These are phyloP conservation scores for Spodoptera litura DNA, from an alignment of 1,140 invertebrate genomes.

Conservation along the genomic window DNA sequence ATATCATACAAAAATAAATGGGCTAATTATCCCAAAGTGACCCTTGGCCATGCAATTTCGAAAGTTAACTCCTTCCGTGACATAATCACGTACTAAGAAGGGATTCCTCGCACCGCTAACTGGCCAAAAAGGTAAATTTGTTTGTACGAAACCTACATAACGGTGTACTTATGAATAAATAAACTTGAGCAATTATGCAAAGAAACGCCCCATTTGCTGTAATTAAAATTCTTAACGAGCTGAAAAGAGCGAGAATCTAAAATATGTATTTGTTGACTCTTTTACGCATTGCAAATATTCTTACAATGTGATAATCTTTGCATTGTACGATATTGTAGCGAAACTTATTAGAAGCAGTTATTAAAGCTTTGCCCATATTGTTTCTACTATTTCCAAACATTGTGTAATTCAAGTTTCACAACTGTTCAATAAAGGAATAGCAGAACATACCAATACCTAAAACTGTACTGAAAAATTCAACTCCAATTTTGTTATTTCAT, in stretches of 20 bases:
- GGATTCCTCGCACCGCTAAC: slow-evolving; percentile 31
- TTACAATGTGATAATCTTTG: no score
- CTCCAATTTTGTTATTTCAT: neutral
- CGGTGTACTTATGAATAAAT: slow-evolving; percentile 16
- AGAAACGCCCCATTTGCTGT: slow-evolving; percentile 16
- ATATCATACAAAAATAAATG: slow-evolving; percentile 17
- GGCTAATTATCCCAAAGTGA: slow-evolving; percentile 32
- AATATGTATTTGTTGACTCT: neutral
- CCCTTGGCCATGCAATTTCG: slow-evolving; percentile 24
- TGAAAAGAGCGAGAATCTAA: neutral
- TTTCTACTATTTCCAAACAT: no score
- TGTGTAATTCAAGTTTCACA: no score
- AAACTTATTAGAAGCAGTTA: no score
- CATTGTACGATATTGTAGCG: no score
- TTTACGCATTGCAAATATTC: no score
- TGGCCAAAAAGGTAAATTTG: slow-evolving; percentile 34
- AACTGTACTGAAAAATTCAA: neutral
- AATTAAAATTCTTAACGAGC: neutral
- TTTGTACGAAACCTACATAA: slow-evolving; percentile 16
- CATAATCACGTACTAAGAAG: slow-evolving; percentile 40
- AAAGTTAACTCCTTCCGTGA: slow-evolving; percentile 33
- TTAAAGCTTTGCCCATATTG: no score
- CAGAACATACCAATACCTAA: no score
- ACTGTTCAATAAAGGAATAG: no score
- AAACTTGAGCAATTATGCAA: slow-evolving; percentile 28